phyloP scores from a whole-genome alignment of 2,888 invertebrate genomes.

The Spodoptera exigua region DNA sequence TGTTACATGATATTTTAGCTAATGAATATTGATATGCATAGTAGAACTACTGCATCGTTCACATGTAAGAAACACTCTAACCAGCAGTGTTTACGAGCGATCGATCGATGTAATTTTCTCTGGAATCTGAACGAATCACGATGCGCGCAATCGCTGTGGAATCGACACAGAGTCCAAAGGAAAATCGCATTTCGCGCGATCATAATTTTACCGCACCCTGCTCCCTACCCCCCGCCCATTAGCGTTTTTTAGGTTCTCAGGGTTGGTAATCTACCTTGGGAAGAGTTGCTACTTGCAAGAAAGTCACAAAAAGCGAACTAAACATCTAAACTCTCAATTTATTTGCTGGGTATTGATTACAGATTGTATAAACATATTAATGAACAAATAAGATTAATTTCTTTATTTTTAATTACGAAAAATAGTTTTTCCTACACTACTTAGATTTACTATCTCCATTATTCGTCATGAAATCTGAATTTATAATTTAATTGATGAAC shows the following conservation, averaged over 20 bases:
- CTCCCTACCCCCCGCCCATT: slow-evolving; percentile 9
- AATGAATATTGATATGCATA: slow-evolving; percentile 49
- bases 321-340: no score
- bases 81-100: slow-evolving; percentile 47
- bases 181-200: slow-evolving; percentile 54
- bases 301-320: no score
- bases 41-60: slow-evolving; percentile 23
- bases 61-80: slow-evolving; percentile 8
- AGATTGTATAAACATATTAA: no score
- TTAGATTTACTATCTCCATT: no score
- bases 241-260: slow-evolving; percentile 32
- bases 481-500: no score
- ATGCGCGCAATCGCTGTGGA: slow-evolving; percentile 66
- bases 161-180: slow-evolving; percentile 31
- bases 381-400: no score
- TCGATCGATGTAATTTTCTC: slow-evolving; percentile 62
- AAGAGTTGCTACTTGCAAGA: no score
- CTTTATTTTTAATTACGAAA: no score
- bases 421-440: no score
- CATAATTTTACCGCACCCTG: slow-evolving; percentile 31
- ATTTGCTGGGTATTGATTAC: no score
- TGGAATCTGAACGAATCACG: slow-evolving; percentile 40
- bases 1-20: slow-evolving; percentile 16
- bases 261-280: background rate
- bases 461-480: no score